A percentile compares a stretch with the other conserved stretches of the same genome.
Conservation (phyloP, 2,113 vertebrate genomes). For the Nicator chloris region DNA sequence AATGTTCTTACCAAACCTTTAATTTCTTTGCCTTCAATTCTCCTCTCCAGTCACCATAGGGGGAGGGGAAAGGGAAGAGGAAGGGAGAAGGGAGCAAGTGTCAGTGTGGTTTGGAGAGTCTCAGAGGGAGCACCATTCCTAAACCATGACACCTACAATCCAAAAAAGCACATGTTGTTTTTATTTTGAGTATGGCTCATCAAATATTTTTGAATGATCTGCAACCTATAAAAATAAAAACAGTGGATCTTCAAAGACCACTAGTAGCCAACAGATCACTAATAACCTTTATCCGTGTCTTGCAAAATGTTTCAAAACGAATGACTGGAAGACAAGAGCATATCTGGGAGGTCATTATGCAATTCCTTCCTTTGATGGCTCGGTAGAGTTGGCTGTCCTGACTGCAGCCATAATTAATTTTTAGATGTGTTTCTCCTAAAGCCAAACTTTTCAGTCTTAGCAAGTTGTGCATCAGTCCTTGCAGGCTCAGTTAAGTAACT, state of each 20-base stretch:
- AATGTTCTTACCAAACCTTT: background rate
- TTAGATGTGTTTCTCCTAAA: background rate
- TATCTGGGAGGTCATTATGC: background rate
- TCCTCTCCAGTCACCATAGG: background rate
- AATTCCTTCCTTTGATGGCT: background rate
- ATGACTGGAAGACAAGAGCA: background rate
- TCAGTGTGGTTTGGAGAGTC: background rate
- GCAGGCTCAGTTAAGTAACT: background rate
- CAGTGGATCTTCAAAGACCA: background rate
- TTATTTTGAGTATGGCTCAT: background rate
- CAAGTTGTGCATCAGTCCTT: background rate
- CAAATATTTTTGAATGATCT: background rate
- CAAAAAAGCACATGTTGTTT: background rate
- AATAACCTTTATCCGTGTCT: background rate
- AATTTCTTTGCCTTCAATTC: background rate
- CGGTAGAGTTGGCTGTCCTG: fast-evolving
- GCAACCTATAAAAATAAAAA: background rate
- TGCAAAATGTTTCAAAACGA: background rate
- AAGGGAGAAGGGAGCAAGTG: too few relatives aligned
- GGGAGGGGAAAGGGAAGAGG: background rate
- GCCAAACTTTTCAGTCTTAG: background rate
- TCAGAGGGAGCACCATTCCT: background rate
- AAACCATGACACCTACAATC: background rate
- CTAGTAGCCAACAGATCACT: background rate
- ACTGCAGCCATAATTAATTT: background rate